A percentile compares a stretch with the other conserved stretches of the same genome.
Conservation (phyloP, 2,113 vertebrate genomes). For the Gavia stellata region DNA sequence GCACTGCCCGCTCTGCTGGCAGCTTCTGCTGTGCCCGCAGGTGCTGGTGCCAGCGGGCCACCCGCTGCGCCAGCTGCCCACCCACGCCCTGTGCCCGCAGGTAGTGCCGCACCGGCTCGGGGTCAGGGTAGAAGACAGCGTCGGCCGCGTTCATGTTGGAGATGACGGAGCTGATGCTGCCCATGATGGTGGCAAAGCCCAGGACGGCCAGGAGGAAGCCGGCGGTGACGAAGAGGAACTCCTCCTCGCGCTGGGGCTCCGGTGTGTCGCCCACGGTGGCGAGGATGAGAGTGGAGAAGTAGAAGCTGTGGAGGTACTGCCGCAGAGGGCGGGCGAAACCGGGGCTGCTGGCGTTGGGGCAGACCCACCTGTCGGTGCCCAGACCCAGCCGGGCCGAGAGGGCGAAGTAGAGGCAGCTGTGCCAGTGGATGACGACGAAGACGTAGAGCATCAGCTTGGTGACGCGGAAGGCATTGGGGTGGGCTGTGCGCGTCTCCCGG, state of each 20-base stretch:
- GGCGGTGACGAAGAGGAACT: constrained; percentile 83
- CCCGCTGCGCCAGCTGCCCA: constrained; percentile 69
- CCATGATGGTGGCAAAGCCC: constrained; percentile 89
- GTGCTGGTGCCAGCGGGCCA: constrained; percentile 87
- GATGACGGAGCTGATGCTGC: constrained; percentile 83
- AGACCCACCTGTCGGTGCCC: constrained; percentile 84
- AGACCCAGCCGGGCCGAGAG: constrained; percentile 83
- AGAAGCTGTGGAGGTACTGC: constrained; percentile 91
- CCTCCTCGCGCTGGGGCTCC: constrained; percentile 70
- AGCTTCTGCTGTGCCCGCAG: constrained; percentile 87
- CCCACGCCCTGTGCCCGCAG: constrained; percentile 71
- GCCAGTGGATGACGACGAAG: constrained; percentile 89
- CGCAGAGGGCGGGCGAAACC: constrained; percentile 69
- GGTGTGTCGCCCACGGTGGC: constrained; percentile 87
- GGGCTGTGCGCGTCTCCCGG: constrained; percentile 82
- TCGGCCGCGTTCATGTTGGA: constrained; percentile 76
- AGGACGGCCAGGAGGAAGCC: constrained; percentile 89
- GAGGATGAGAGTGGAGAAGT: constrained; percentile 87
- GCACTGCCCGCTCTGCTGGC: constrained; percentile 79
- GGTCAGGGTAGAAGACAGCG: constrained; percentile 82
- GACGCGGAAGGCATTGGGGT: constrained; percentile 85
- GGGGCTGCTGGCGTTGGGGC: constrained; percentile 75
- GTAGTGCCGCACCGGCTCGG: constrained; percentile 81
- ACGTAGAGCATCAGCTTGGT: constrained; percentile 86
- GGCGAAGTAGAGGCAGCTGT: constrained; percentile 86